phyloP scores from a whole-genome alignment of 2,113 vertebrate genomes.

The Megatriorchis doriae region DNA sequence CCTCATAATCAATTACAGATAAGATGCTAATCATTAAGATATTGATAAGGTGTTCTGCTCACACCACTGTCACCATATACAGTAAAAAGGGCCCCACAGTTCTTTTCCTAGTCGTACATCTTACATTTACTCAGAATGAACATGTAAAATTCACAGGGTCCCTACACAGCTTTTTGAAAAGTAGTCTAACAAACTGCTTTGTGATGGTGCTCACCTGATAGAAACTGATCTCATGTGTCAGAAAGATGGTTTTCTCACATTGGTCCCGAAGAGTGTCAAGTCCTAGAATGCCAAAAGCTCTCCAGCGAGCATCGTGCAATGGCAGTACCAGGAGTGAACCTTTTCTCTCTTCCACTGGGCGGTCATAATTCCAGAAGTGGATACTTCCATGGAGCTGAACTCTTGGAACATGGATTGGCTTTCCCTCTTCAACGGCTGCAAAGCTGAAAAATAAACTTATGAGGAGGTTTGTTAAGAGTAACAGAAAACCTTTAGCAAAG shows the following conservation, averaged over 20 bases:
- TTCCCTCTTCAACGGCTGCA: conserved; percentile 69
- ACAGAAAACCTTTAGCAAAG: not conserved
- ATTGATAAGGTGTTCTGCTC: not conserved
- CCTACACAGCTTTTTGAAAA: not conserved
- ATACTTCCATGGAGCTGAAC: conserved; percentile 74
- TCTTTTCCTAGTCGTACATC: not conserved
- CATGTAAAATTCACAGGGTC: not conserved
- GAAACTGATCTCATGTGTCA: conserved; percentile 76
- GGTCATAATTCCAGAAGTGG: conserved; percentile 73
- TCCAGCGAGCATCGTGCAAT: conserved; percentile 64
- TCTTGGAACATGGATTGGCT: conserved; percentile 71
- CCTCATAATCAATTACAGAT: not conserved
- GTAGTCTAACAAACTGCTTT: not conserved
- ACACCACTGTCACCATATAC: not conserved
- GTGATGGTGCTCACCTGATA: conserved; percentile 67
- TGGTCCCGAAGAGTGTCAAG: conserved; percentile 73
- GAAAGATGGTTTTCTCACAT: conserved; percentile 62
- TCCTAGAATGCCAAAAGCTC: conserved; percentile 74
- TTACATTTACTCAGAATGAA: not conserved
- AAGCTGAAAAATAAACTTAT: conserved; percentile 62
- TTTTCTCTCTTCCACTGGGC: conserved; percentile 5
- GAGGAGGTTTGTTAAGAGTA: not conserved
- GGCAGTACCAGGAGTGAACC: conserved; percentile 77
- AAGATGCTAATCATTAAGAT: not conserved
- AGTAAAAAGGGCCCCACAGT: not conserved